phyloP scores from a whole-genome alignment of 1,140 invertebrate genomes.

The Ctenoplectra terminalis region DNA sequence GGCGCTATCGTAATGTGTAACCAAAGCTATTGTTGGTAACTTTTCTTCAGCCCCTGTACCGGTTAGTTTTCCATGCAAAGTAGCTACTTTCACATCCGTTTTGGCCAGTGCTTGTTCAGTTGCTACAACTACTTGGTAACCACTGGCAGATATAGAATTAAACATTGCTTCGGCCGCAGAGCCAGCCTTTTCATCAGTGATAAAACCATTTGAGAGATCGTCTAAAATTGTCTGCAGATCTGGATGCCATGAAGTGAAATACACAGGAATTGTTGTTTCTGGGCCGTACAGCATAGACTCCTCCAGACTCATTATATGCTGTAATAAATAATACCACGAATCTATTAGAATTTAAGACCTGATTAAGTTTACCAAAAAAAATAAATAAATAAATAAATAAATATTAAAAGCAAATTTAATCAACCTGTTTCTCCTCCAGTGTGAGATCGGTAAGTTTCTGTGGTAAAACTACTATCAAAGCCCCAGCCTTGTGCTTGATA shows the following conservation, averaged over 20 bases:
- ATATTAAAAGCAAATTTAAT: conserved; percentile 36
- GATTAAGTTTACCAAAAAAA: too few relatives aligned
- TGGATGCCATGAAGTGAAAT: conserved; percentile 91
- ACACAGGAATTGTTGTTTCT: conserved; percentile 93
- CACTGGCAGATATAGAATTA: conserved; percentile 94
- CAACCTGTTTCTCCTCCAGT: conserved; percentile 88
- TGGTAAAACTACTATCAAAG: conserved; percentile 92
- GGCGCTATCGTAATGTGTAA: conserved; percentile 96
- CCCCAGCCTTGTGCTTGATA: conserved; percentile 92
- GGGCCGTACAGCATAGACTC: conserved; percentile 89
- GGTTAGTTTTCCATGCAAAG: conserved; percentile 93
- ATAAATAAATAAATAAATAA: too few relatives aligned
- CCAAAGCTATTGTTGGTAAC: conserved; percentile 93
- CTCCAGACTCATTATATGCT: conserved; percentile 92
- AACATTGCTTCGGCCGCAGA: conserved; percentile 91
- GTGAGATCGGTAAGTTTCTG: conserved; percentile 87
- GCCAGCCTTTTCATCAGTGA: conserved; percentile 83
- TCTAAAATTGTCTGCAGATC: conserved; percentile 90
- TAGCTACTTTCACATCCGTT: conserved; percentile 91
- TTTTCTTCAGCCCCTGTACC: conserved; percentile 91
- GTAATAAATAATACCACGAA: conserved; percentile 67
- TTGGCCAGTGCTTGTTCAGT: conserved; percentile 88
- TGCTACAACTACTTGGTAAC: conserved; percentile 92
- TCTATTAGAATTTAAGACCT: conserved; percentile 1
- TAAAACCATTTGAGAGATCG: conserved; percentile 86